phyloP scores from a whole-genome alignment of 2,888 invertebrate species.

The Mystacides longicornis region DNA sequence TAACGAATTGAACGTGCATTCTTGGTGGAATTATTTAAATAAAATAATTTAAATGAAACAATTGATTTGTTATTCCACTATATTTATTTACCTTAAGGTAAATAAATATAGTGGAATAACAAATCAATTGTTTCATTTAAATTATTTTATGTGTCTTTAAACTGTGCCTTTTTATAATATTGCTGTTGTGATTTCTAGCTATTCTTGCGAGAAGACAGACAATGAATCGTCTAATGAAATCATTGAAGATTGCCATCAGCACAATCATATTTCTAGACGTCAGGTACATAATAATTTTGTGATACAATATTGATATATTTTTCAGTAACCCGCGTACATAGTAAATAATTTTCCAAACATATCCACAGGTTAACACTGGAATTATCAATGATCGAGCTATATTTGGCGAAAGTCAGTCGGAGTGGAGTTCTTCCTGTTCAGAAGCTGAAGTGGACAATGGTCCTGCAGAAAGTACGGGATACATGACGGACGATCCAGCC shows the following conservation, averaged over 20 bases:
- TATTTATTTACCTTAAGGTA: too few relatives aligned
- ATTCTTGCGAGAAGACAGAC: slow-evolving; percentile 26
- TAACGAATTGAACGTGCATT: not conserved
- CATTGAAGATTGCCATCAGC: slow-evolving; percentile 24
- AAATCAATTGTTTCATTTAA: not conserved
- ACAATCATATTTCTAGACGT: slow-evolving; percentile 19
- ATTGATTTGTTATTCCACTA: too few relatives aligned
- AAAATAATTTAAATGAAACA: too few relatives aligned
- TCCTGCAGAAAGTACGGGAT: slow-evolving; percentile 66
- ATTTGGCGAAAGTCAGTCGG: slow-evolving; percentile 68
- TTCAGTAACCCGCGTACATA: too few relatives aligned
- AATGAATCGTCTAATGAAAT: slow-evolving; percentile 26
- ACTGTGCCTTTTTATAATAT: not conserved
- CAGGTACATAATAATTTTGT: slow-evolving; percentile 14
- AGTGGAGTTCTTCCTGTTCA: slow-evolving; percentile 63
- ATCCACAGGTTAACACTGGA: slow-evolving; percentile 12
- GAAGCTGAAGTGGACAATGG: slow-evolving; percentile 47
- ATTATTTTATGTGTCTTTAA: not conserved
- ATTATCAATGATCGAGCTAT: slow-evolving; percentile 24
- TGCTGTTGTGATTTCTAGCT: slow-evolving; percentile 21
- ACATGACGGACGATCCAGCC: slow-evolving; percentile 82
- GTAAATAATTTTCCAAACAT: too few relatives aligned
- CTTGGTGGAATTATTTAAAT: too few relatives aligned
- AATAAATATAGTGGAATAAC: not conserved
- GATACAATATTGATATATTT: too few relatives aligned